These are phyloP conservation scores for Delia radicum DNA, from an alignment of 1,140 invertebrate genomes.

Conservation along the genomic window DNA sequence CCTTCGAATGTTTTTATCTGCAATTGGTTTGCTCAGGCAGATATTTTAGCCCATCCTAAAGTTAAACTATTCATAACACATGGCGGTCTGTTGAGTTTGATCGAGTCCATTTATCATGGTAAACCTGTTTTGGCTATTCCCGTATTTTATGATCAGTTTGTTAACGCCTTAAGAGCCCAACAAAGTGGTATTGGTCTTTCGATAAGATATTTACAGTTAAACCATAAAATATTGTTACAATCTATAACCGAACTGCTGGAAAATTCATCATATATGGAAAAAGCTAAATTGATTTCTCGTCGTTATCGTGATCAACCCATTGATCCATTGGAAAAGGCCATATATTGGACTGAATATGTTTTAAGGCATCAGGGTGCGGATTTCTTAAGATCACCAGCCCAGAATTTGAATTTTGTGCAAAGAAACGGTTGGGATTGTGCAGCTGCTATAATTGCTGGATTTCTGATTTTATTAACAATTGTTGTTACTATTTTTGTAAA, in stretches of 20 bases:
- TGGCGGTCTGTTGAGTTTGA: constrained; percentile 68
- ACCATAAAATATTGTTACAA: constrained; percentile 40
- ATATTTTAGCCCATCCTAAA: constrained; percentile 70
- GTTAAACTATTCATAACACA: constrained; percentile 72
- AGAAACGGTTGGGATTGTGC: constrained; percentile 59
- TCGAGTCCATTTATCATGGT: constrained; percentile 70
- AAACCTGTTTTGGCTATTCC: constrained; percentile 72
- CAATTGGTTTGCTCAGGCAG: constrained; percentile 72
- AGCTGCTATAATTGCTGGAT: not conserved
- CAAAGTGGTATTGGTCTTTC: constrained; percentile 52
- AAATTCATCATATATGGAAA: constrained; percentile 49
- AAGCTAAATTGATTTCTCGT: constrained; percentile 58
- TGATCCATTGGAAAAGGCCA: constrained; percentile 64
- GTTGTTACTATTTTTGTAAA: not conserved
- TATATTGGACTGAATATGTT: constrained; percentile 73
- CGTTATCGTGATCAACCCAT: constrained; percentile 62
- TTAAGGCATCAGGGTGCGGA: constrained; percentile 57
- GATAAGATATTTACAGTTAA: constrained; percentile 51
- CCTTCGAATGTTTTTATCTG: constrained; percentile 65
- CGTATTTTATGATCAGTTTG: constrained; percentile 66
- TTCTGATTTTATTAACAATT: not conserved
- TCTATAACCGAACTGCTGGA: constrained; percentile 48
- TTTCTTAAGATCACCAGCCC: constrained; percentile 36
- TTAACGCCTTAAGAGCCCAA: constrained; percentile 59
- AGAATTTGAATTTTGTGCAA: constrained; percentile 49